Percentiles rank a stretch among this genome's conserved stretches.
Conservation (phyloP, 2,888 invertebrate genomes). For the Mythimna vitellina region DNA sequence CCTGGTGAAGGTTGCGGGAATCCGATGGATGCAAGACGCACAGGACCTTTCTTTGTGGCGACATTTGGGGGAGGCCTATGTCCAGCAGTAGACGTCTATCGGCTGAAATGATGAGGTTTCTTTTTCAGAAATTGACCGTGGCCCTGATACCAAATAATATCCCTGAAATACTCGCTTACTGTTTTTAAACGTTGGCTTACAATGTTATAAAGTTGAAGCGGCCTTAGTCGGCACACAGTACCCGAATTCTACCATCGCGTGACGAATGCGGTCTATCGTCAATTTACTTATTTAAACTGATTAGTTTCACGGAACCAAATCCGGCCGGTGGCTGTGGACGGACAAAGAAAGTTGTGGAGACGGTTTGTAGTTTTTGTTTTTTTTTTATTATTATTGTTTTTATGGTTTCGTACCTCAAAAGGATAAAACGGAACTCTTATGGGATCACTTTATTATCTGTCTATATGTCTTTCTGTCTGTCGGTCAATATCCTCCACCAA, state of each 20-base stretch:
- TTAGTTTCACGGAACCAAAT: constrained; percentile 89
- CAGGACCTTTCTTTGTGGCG: too few species aligned
- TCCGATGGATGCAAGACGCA: too few species aligned
- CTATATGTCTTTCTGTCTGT: too few species aligned
- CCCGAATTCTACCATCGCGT: constrained; percentile 76
- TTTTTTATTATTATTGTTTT: not conserved
- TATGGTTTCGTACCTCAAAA: not conserved
- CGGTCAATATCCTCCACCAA: too few species aligned
- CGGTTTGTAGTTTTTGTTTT: not conserved
- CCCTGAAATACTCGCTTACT: not conserved
- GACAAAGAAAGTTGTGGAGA: constrained; percentile 46
- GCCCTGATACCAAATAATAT: not conserved
- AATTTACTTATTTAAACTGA: constrained; percentile 89
- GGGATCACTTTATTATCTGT: too few species aligned
- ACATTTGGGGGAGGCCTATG: too few species aligned
- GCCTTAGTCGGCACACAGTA: constrained; percentile 22
- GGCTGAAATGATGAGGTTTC: too few species aligned
- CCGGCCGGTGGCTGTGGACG: constrained; percentile 84
- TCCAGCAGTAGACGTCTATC: too few species aligned
- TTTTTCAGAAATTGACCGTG: too few species aligned
- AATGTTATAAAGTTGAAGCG: not conserved
- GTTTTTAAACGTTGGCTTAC: not conserved
- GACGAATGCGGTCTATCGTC: constrained; percentile 73
- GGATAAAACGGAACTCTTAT: too few species aligned
- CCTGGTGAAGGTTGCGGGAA: too few species aligned